These are phyloP conservation scores for Muscina levida DNA, from an alignment of 2,888 invertebrate species.

Conservation along the genomic window DNA sequence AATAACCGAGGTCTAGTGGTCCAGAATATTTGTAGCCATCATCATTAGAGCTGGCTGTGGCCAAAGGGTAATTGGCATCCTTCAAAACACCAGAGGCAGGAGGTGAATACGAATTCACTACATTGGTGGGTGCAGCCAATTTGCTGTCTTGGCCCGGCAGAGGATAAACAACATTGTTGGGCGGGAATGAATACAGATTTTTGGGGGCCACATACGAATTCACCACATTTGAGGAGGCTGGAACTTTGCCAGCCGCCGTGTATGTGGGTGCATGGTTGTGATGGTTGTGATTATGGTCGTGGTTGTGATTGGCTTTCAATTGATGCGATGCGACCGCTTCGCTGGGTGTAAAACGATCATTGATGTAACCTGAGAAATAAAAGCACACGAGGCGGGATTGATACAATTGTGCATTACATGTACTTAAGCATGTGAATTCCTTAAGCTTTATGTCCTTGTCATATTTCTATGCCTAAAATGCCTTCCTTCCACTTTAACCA, in stretches of 20 bases:
- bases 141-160: constrained; percentile 73
- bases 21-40: constrained; percentile 71
- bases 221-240: constrained; percentile 71
- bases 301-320: constrained; percentile 69
- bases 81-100: constrained; percentile 74
- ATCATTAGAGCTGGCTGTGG: constrained; percentile 43
- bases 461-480: no score
- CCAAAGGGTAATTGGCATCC: constrained; percentile 63
- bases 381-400: constrained; percentile 43
- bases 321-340: constrained; percentile 75
- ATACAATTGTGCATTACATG: not conserved
- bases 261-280: constrained; percentile 62
- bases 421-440: not conserved
- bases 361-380: constrained; percentile 70
- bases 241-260: constrained; percentile 57
- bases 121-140: constrained; percentile 70
- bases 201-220: constrained; percentile 72
- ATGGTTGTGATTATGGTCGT: constrained; percentile 68
- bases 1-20: constrained; percentile 69
- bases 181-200: constrained; percentile 78
- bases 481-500: constrained; percentile 39
- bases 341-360: constrained; percentile 77
- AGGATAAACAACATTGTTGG: constrained; percentile 76
- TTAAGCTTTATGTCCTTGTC: no score
- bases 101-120: constrained; percentile 76